Evolutionary conservation across 2,797 vertebrate species (phyloP).

Genomic region (Chaunax sp.): DNA sequence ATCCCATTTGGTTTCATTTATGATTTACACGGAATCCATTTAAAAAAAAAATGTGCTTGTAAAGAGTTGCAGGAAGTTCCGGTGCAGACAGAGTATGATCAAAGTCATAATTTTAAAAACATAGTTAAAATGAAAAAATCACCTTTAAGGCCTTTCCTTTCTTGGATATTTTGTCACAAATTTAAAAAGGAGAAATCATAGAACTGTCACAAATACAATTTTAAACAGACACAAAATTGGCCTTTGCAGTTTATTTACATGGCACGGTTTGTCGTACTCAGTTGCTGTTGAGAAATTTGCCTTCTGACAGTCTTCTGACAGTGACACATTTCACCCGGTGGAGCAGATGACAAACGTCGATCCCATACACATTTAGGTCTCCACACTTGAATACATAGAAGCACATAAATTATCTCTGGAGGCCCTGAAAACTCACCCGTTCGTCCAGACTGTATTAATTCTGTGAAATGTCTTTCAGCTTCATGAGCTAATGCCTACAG

Average conservation of each 20-base stretch:
- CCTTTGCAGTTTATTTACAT: conserved; percentile 1
- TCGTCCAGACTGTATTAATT: conserved; percentile 24
- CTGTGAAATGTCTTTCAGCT: background rate
- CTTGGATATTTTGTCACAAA: background rate
- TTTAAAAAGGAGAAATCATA: background rate
- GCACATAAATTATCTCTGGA: conserved; percentile 22
- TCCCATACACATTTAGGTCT: conserved; percentile 19
- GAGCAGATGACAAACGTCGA: conserved; percentile 23
- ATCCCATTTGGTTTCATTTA: too few species aligned
- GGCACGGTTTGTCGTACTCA: conserved; percentile 11
- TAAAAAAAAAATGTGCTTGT: too few species aligned
- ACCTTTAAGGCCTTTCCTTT: conserved; percentile 7
- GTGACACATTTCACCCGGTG: conserved; percentile 26
- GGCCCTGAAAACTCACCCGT: conserved; percentile 33
- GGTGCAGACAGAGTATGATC: too few species aligned
- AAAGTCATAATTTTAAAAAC: too few species aligned
- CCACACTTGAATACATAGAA: conserved; percentile 30
- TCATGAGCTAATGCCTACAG: conserved; percentile 8
- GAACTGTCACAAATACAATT: too few species aligned
- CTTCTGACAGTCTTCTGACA: conserved; percentile 17
- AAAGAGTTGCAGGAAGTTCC: too few species aligned
- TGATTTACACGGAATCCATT: too few species aligned
- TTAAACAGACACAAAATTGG: background rate
- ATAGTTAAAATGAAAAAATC: too few species aligned
- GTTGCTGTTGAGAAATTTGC: too few species aligned